Conservation (phyloP, 2,797 vertebrate species). For the Premnoplex brunnescens region DNA sequence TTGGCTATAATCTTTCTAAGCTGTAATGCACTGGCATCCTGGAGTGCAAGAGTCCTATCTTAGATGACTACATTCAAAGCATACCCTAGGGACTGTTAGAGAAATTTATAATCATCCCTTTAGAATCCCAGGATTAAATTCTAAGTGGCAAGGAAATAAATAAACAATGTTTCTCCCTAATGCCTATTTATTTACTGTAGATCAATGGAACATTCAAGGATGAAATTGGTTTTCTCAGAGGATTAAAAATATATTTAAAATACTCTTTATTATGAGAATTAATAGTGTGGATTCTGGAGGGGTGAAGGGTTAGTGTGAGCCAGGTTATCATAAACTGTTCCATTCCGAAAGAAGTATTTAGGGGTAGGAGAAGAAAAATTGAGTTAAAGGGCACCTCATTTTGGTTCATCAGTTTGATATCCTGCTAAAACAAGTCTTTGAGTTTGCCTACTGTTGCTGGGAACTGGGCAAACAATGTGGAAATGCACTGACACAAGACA, state of each 20-base stretch:
- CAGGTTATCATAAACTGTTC: background rate
- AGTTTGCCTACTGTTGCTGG: background rate
- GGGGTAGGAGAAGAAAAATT: background rate
- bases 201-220: conserved; percentile 63
- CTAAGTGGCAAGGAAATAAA: conserved; percentile 60
- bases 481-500: background rate
- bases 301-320: background rate
- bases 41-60: conserved; percentile 22
- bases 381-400: background rate
- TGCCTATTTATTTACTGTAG: conserved; percentile 54
- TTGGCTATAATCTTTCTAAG: conserved; percentile 39
- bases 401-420: background rate
- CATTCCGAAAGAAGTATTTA: background rate
- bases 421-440: background rate
- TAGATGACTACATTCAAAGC: conserved; percentile 27
- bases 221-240: conserved; percentile 60
- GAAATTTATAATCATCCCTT: conserved; percentile 55
- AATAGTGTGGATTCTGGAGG: background rate
- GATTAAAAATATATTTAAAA: conserved; percentile 52
- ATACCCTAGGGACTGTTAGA: conserved; percentile 34
- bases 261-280: conserved; percentile 40
- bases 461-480: background rate
- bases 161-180: conserved; percentile 52
- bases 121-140: conserved; percentile 49
- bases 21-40: conserved; percentile 3